Evolutionary conservation across 2,113 vertebrate species (phyloP).

Genomic region (Heterocephalus glaber): DNA sequence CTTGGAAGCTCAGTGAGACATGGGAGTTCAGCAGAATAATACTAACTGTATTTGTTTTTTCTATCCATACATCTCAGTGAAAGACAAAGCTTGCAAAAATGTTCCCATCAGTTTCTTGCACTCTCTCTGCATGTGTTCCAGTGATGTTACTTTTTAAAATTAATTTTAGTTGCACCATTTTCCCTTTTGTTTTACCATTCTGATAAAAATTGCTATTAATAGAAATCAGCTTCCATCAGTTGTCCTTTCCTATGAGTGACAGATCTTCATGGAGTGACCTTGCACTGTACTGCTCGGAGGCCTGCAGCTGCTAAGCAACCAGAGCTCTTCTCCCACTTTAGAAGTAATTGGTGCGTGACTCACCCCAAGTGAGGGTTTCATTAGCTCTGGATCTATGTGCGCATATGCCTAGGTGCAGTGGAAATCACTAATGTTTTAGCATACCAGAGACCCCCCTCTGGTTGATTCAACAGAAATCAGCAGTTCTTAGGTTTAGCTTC

Average conservation of each 20-base stretch:
- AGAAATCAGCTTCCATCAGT: neutral
- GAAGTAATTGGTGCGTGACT: conserved; percentile 37
- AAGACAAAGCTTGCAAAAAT: conserved; percentile 23
- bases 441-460: conserved; percentile 39
- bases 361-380: conserved; percentile 36
- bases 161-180: neutral
- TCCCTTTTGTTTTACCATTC: conserved; percentile 37
- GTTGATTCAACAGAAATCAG: neutral
- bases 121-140: conserved; percentile 14
- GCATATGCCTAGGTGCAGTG: fast-evolving
- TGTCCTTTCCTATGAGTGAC: neutral
- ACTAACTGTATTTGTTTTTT: neutral
- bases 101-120: neutral
- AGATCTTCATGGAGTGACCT: conserved; percentile 18
- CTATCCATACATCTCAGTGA: neutral
- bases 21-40: neutral
- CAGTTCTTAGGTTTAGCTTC: neutral
- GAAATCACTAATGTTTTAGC: neutral
- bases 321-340: conserved; percentile 43
- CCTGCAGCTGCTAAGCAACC: conserved; percentile 68
- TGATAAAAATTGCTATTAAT: conserved; percentile 23
- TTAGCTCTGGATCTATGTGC: conserved; percentile 18
- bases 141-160: conserved; percentile 6
- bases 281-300: neutral
- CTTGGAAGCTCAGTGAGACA: neutral